phyloP scores from a whole-genome alignment of 1,140 invertebrate species.

The Eciton burchellii region DNA sequence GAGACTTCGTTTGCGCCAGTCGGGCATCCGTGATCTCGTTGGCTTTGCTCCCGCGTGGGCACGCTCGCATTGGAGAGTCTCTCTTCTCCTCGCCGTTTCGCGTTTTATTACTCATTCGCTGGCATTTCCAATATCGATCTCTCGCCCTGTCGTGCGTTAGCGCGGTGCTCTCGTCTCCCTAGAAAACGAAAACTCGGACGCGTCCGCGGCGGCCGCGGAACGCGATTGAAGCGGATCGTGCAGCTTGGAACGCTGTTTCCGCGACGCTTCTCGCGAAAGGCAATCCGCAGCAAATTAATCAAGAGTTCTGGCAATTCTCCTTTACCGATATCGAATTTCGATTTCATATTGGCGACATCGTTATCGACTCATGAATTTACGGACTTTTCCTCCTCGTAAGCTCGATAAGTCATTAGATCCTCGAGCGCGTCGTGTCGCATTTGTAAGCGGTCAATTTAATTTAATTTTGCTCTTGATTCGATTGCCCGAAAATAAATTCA shows the following conservation, averaged over 20 bases:
- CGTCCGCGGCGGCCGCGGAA: not conserved
- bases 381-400: not conserved
- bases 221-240: not conserved
- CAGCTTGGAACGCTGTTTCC: not conserved
- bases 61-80: not conserved
- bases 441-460: no score
- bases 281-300: not conserved
- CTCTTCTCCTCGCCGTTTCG: conserved; percentile 21
- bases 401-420: not conserved
- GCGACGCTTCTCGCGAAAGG: not conserved
- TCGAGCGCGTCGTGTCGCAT: no score
- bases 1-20: conserved; percentile 39
- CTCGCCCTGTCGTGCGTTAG: conserved; percentile 8
- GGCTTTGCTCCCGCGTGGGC: not conserved
- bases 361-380: not conserved
- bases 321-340: not conserved
- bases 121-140: conserved; percentile 48
- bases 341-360: not conserved
- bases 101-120: conserved; percentile 45
- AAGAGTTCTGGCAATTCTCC: not conserved
- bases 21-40: conserved; percentile 1
- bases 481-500: no score
- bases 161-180: conserved; percentile 17
- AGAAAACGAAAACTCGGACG: conserved; percentile 3
- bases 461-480: no score